A percentile compares a stretch with the other conserved stretches of the same genome.
Evolutionary conservation across 1,140 invertebrate genomes (phyloP).

Genomic region (Propsilocerus akamusi): DNA sequence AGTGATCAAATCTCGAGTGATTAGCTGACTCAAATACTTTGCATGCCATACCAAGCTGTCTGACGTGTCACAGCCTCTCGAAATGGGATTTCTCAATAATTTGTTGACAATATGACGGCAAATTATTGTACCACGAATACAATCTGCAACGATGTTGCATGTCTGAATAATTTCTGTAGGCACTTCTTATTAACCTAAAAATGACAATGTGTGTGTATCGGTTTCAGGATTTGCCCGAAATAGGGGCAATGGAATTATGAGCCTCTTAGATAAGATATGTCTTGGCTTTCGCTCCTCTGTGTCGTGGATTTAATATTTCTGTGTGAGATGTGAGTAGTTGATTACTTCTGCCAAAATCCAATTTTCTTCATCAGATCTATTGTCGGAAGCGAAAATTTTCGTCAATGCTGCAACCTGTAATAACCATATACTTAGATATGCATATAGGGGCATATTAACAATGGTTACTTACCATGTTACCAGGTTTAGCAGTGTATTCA

Average conservation of each 20-base stretch:
- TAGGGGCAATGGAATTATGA: conserved; percentile 81
- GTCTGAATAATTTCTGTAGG: no score
- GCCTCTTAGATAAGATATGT: conserved; percentile 58
- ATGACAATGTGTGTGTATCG: conserved; percentile 80
- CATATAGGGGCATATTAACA: no score
- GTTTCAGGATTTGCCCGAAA: conserved; percentile 94
- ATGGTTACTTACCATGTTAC: conserved; percentile 97
- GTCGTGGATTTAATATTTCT: conserved; percentile 94
- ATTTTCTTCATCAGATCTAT: conserved; percentile 59
- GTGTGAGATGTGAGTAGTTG: conserved; percentile 56
- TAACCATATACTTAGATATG: no score
- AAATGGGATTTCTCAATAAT: no score
- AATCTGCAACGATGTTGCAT: no score
- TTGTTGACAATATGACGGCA: no score
- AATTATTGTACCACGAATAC: no score
- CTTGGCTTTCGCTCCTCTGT: conserved; percentile 90
- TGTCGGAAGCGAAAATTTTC: conserved; percentile 51
- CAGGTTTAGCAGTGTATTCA: conserved; percentile 74
- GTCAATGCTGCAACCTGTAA: conserved; percentile 84
- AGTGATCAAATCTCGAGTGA: no score
- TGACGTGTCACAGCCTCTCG: no score
- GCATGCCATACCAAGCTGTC: no score
- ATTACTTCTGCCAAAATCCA: conserved; percentile 98
- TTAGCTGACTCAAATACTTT: no score
- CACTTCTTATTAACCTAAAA: no score